A percentile compares a stretch with the other conserved stretches of the same genome.
Conservation (phyloP, 1,140 invertebrate species). For the Drosophila hydei region DNA sequence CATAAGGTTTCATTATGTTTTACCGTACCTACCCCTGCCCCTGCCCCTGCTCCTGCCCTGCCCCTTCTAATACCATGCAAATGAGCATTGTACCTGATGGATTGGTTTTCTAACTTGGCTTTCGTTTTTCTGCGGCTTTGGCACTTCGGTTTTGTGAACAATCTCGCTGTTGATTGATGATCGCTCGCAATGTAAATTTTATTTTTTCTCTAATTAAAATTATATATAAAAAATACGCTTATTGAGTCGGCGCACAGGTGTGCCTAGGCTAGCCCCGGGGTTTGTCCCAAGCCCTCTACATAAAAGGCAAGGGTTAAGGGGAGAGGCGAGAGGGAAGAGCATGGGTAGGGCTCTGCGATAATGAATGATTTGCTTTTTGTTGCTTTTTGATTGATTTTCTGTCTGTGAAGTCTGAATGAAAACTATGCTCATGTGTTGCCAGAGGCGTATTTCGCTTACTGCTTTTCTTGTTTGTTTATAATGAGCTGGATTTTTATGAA, state of each 20-base stretch:
- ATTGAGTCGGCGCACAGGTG: constrained; percentile 42
- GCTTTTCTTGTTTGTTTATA: constrained; percentile 23
- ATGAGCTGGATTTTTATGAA: constrained; percentile 1
- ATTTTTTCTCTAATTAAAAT: constrained; percentile 28
- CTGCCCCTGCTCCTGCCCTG: neutral
- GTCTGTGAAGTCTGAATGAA: constrained; percentile 25
- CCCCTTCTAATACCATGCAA: constrained; percentile 49
- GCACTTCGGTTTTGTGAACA: constrained; percentile 34
- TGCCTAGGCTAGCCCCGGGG: constrained; percentile 15
- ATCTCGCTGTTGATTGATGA: constrained; percentile 63
- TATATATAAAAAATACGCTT: constrained; percentile 38
- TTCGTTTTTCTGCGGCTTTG: constrained; percentile 48
- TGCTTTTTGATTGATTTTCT: constrained; percentile 40
- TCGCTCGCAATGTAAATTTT: constrained; percentile 30
- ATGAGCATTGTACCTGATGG: constrained; percentile 62
- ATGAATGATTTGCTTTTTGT: constrained; percentile 25
- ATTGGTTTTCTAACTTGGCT: constrained; percentile 52
- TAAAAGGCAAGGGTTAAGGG: constrained; percentile 3
- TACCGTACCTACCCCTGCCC: constrained; percentile 5
- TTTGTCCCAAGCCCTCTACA: neutral
- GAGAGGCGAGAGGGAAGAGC: no score
- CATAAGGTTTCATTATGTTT: constrained; percentile 72
- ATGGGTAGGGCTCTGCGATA: constrained; percentile 24
- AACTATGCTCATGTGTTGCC: neutral
- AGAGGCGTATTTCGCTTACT: neutral